A percentile compares a stretch with the other conserved stretches of the same genome.
Conservation (phyloP, 2,888 invertebrate genomes). For the Oscheius onirici region DNA sequence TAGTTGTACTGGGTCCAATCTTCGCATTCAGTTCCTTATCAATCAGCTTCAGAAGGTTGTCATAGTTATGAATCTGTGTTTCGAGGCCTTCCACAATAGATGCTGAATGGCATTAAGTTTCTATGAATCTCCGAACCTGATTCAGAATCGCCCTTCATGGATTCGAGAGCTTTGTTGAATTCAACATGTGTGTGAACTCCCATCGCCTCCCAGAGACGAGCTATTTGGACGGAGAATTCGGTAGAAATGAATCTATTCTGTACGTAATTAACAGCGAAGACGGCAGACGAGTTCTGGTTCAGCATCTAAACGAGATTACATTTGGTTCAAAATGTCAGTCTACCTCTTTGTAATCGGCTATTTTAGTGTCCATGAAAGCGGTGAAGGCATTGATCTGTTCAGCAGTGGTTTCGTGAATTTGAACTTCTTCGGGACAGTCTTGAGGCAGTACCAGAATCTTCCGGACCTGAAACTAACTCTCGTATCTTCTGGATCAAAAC, state of each 20-base stretch:
- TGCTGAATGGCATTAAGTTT: not conserved
- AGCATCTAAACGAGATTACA: conserved; percentile 37
- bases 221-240: conserved; percentile 52
- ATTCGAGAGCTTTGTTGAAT: conserved; percentile 36
- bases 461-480: conserved; percentile 40
- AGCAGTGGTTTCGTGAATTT: conserved; percentile 39
- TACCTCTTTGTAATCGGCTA: conserved; percentile 53
- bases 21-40: conserved; percentile 19
- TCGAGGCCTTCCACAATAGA: conserved; percentile 5
- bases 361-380: conserved; percentile 44
- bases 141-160: conserved; percentile 38
- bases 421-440: conserved; percentile 27
- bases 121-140: not conserved
- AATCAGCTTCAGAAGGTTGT: not conserved
- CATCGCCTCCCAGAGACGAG: conserved; percentile 44
- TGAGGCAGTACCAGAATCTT: conserved; percentile 49
- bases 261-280: conserved; percentile 54
- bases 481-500: not conserved
- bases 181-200: conserved; percentile 39
- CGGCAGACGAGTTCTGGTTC: conserved; percentile 42
- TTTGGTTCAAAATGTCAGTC: not conserved
- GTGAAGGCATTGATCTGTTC: conserved; percentile 43
- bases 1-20: conserved; percentile 25
- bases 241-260: conserved; percentile 52
- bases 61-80: not conserved